A percentile compares a stretch with the other conserved stretches of the same genome.
phyloP scores from a whole-genome alignment of 2,113 vertebrate species.

The Alligator sinensis region DNA sequence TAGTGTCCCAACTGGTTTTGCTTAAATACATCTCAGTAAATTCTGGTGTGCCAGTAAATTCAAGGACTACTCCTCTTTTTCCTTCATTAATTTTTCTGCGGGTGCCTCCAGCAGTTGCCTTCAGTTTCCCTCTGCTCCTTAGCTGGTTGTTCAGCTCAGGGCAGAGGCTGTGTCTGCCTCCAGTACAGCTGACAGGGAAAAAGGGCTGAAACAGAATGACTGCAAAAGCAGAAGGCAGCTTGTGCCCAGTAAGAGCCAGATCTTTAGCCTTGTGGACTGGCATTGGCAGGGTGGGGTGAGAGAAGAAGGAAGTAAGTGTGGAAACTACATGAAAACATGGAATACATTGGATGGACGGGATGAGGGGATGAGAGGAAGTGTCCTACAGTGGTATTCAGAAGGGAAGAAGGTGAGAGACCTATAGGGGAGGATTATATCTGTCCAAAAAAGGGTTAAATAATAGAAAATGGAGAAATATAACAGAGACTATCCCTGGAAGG shows the following conservation, averaged over 20 bases:
- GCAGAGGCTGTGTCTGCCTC: background rate
- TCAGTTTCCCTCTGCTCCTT: background rate
- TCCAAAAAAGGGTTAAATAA: fast-evolving
- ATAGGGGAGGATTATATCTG: background rate
- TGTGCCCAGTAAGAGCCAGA: background rate
- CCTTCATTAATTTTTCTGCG: background rate
- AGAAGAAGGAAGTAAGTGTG: background rate
- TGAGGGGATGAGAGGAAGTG: background rate
- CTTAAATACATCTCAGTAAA: background rate
- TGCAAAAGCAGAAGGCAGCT: background rate
- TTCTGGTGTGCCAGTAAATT: background rate
- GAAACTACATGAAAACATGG: background rate
- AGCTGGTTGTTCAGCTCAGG: background rate
- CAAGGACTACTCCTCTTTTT: background rate
- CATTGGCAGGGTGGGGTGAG: background rate
- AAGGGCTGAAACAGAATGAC: background rate
- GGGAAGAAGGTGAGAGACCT: background rate
- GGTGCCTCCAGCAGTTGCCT: background rate
- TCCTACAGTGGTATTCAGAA: background rate
- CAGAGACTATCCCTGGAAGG: background rate
- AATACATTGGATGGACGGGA: background rate
- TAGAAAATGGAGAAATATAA: background rate
- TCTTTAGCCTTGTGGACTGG: background rate
- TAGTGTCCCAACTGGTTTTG: background rate
- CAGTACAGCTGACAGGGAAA: background rate